These are phyloP conservation scores for Neomonachus schauinslandi DNA, from an alignment of 2,113 vertebrate species.

Conservation along the genomic window DNA sequence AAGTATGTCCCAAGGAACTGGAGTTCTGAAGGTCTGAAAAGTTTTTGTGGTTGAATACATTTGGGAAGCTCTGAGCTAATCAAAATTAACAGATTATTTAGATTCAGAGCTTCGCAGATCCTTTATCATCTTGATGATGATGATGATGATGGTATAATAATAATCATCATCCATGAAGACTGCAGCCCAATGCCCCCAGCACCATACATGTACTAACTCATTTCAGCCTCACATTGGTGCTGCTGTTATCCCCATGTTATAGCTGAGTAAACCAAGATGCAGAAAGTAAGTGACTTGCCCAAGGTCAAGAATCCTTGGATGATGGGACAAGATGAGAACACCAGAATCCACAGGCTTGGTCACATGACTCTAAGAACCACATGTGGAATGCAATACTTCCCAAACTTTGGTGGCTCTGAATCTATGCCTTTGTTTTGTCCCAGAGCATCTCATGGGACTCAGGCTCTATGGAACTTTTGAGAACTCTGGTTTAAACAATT, in stretches of 20 bases:
- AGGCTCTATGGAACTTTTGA: background rate
- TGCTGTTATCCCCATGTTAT: background rate
- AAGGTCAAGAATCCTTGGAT: background rate
- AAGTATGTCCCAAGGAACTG: background rate
- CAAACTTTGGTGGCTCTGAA: background rate
- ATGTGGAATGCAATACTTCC: fast-evolving
- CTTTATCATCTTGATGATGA: background rate
- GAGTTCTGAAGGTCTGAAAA: background rate
- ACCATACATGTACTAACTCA: fast-evolving
- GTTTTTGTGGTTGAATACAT: background rate
- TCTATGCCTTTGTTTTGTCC: background rate
- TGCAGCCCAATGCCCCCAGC: fast-evolving
- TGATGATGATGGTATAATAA: no score
- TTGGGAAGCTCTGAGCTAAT: background rate
- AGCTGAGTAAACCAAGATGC: background rate
- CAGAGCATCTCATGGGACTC: background rate
- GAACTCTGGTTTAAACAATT: background rate
- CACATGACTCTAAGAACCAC: fast-evolving
- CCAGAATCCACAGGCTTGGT: no score
- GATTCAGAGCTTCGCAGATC: background rate
- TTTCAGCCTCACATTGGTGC: fast-evolving
- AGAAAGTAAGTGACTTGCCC: background rate
- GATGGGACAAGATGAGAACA: background rate
- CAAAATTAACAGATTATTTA: conserved; percentile 17
- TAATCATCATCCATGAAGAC: background rate